phyloP scores from a whole-genome alignment of 2,888 invertebrate genomes.

The Onchidella celtica region DNA sequence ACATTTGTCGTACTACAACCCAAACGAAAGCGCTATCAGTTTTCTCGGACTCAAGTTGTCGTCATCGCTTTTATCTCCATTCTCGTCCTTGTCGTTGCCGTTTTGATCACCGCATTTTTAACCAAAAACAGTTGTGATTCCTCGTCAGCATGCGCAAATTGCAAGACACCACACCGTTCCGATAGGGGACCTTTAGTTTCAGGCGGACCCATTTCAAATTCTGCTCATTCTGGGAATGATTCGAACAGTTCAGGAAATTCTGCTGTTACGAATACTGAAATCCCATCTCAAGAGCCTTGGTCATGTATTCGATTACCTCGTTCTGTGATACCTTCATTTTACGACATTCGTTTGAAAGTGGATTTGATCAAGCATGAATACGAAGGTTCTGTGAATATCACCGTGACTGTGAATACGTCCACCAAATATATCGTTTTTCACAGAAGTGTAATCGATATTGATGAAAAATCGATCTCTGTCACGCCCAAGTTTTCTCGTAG shows the following conservation, averaged over 20 bases:
- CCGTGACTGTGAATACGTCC: conserved; percentile 52
- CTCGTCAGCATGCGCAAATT: background rate
- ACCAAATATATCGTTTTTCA: conserved; percentile 68
- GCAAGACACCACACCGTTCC: background rate
- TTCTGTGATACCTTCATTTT: conserved; percentile 63
- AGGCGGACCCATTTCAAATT: background rate
- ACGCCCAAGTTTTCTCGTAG: conserved; percentile 22
- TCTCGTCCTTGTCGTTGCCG: conserved; percentile 23
- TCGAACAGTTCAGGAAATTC: too few species aligned
- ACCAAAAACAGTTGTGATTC: conserved; percentile 34
- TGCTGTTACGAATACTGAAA: background rate
- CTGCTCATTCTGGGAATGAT: background rate
- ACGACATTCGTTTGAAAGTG: conserved; percentile 64
- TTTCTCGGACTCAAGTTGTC: background rate
- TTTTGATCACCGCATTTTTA: conserved; percentile 35
- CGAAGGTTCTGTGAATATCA: conserved; percentile 64
- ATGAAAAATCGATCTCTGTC: conserved; percentile 51
- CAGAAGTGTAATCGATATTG: conserved; percentile 53
- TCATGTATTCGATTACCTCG: conserved; percentile 64
- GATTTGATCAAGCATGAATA: conserved; percentile 60
- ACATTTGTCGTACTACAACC: conserved; percentile 44
- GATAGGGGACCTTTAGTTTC: background rate
- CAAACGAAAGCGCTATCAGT: background rate
- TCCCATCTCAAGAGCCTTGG: conserved; percentile 55
- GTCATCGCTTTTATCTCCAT: conserved; percentile 12